Evolutionary conservation across 2,888 invertebrate genomes (phyloP).

Genomic region (Gortyna flavago): DNA sequence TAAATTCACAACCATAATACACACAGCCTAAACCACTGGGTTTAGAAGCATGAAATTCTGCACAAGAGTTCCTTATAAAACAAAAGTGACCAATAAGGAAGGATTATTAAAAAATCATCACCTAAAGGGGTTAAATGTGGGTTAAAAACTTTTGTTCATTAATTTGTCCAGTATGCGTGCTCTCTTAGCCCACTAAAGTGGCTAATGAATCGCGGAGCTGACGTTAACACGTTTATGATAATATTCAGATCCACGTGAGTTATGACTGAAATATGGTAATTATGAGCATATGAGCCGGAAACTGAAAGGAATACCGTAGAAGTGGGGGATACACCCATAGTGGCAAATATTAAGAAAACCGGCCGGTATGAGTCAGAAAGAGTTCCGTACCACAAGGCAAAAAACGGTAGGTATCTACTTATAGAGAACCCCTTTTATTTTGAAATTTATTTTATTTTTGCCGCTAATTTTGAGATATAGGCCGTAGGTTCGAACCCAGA

Average conservation of each 20-base stretch:
- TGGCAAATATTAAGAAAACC: too few relatives aligned
- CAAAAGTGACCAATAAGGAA: neutral
- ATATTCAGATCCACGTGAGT: constrained; percentile 59
- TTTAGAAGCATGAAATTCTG: neutral
- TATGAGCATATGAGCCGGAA: neutral
- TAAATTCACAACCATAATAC: neutral
- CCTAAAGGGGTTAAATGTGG: too few relatives aligned
- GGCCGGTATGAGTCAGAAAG: too few relatives aligned
- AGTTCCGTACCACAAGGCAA: too few relatives aligned
- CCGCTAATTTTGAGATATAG: neutral
- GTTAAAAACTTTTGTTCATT: neutral
- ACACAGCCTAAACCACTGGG: neutral
- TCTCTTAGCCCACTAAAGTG: constrained; percentile 40
- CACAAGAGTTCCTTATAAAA: neutral
- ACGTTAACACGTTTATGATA: constrained; percentile 63
- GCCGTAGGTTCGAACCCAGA: neutral
- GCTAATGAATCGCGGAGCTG: constrained; percentile 63
- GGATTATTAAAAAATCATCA: neutral
- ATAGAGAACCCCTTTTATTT: too few relatives aligned
- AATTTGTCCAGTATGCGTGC: neutral
- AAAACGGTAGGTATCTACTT: too few relatives aligned
- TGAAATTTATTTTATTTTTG: neutral
- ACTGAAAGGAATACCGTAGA: constrained; percentile 7
- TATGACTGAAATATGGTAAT: constrained; percentile 36
- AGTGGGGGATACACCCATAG: neutral